Evolutionary conservation across 2,113 vertebrate species (phyloP), one percentile per base, ranked within the genome.

Genomic region (cattle (Bos taurus)): DNA sequence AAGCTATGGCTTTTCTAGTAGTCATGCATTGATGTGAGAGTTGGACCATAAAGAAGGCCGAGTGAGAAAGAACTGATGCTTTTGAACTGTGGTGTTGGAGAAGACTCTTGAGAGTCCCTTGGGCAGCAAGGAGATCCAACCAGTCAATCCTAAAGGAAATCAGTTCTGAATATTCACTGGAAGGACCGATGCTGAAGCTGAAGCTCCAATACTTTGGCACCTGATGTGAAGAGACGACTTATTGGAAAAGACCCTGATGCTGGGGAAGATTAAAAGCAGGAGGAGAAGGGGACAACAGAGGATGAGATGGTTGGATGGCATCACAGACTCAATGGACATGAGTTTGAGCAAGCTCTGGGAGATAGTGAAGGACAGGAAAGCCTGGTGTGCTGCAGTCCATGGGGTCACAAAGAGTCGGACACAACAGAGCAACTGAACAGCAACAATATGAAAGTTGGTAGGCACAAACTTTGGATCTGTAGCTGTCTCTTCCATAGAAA

Each of bases 401-500:
- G n/a, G 64, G 19, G 19, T 71, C 5, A 0, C 67, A 71, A 36
- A 36, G n/a, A 71, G 19, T 23, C 0, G 1, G 67, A 40, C 67
- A 71, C 5, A 40, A 23, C 67, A 12, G 19, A 71, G n/a, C 19
- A 23, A 23, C n/a, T 71, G 19, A 40, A 40, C 10, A 71, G 19
- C 67, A 71, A 71, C n/a, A 71, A 54, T 43, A 46, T 52, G 26
- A 43, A 43, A 59, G 52, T 43, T 1, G 6, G 28, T 13, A 50
- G 48, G 28, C n/a, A 74, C 43, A 50, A 71, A 90, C 33, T 74
- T 83, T 59, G 5, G 14, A n/a, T 89, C 54, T 88, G 43, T n/a
- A 64, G 23, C 54, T 56, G 46, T n/a, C 10, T 90, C 62, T 88
- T 78, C 52, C 48, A 67, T 93, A 88, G 81, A 67, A 88, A 92